These are phyloP conservation scores for Blera fallax DNA, from an alignment of 2,888 invertebrate genomes.

Conservation along the genomic window DNA sequence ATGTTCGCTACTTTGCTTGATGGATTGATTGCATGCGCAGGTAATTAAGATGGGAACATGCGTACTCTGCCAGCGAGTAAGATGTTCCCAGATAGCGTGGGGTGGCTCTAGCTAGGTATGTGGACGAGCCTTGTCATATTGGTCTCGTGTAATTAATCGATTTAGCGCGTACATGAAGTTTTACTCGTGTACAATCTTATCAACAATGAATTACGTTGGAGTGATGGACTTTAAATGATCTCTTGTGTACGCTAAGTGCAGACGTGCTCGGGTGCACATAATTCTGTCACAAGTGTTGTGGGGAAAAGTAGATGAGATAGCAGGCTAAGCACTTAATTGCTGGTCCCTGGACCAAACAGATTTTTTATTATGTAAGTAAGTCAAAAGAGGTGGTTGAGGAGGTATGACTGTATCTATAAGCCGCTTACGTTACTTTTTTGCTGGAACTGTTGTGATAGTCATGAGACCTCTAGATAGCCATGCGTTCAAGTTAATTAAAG, in stretches of 20 bases:
- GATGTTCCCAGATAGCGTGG: background rate
- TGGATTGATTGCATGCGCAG: conserved; percentile 63
- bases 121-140: conserved; percentile 59
- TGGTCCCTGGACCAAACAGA: background rate
- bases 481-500: background rate
- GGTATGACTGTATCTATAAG: background rate
- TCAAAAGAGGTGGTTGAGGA: background rate
- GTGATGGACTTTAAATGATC: conserved; percentile 66
- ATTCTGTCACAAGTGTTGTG: conserved; percentile 24
- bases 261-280: background rate
- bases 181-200: conserved; percentile 63
- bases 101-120: background rate
- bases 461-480: background rate
- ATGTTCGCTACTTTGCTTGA: conserved; percentile 57
- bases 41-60: conserved; percentile 56
- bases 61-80: conserved; percentile 11
- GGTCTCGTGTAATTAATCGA: conserved; percentile 69
- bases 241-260: conserved; percentile 36
- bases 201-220: conserved; percentile 53
- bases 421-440: background rate
- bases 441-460: background rate
- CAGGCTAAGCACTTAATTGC: conserved; percentile 11
- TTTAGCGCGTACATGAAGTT: conserved; percentile 62
- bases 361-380: background rate
- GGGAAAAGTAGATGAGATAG: conserved; percentile 1